These are phyloP conservation scores for Sylvicola cinctus DNA, from an alignment of 2,888 invertebrate genomes.

Conservation along the genomic window DNA sequence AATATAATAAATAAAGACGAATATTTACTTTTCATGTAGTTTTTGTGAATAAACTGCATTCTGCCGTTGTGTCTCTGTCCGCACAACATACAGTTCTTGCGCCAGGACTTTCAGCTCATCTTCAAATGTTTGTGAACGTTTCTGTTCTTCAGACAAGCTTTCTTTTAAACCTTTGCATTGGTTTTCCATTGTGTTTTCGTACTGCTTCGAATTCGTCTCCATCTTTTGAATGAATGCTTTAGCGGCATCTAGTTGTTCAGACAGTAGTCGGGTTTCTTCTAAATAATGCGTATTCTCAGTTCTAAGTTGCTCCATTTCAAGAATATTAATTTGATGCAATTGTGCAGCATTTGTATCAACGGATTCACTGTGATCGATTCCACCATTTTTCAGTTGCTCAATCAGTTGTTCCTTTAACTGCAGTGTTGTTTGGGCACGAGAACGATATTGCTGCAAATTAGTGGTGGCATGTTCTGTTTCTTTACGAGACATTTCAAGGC, in stretches of 20 bases:
- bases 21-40: constrained; percentile 14
- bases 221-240: constrained; percentile 6
- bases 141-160: constrained; percentile 25
- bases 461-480: constrained; percentile 25
- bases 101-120: constrained; percentile 20
- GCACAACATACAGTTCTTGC: constrained; percentile 22
- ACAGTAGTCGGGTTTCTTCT: constrained; percentile 14
- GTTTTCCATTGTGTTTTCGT: constrained; percentile 1
- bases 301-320: constrained; percentile 38
- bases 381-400: constrained; percentile 28
- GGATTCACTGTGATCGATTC: background rate
- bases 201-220: constrained; percentile 4
- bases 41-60: constrained; percentile 14
- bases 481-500: constrained; percentile 26
- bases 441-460: constrained; percentile 55
- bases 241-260: constrained; percentile 11
- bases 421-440: constrained; percentile 55
- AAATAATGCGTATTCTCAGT: constrained; percentile 15
- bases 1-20: background rate
- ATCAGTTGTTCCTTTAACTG: constrained; percentile 59
- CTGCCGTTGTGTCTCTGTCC: constrained; percentile 22
- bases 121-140: constrained; percentile 24
- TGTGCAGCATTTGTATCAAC: background rate
- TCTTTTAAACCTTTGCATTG: constrained; percentile 1
- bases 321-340: constrained; percentile 8